Evolutionary conservation across 2,888 invertebrate species (phyloP), one percentile per base, ranked within the genome.

Genomic region (Ochropacha duplaris): DNA sequence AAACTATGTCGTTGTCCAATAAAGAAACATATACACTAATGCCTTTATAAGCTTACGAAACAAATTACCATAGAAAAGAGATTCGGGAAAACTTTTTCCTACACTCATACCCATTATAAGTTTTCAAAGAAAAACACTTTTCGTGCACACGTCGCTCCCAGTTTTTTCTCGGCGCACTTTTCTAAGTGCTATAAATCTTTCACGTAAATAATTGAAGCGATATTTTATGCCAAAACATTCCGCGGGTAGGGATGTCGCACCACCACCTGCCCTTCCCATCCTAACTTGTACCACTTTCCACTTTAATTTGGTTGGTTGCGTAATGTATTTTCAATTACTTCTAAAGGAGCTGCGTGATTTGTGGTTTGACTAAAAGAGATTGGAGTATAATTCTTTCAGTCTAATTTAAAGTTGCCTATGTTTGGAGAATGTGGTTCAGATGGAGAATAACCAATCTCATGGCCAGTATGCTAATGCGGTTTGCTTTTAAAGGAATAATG

Each of bases 151-250:
- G 92, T 90, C 88, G 86, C 90, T 86, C 81, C 81, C 85, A 83
- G 84, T 90, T 92, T 92, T 92, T 92, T 90, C 91, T 86, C 86
- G 79, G 92, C 92, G 90, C 92, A 91, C 90, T 92, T 92, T 90
- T 91, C 91, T 90, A 92, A 92, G 92, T 90, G 85, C 90, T 58
- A 92, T 92, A 92, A 92, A 92, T 92, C 92, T 92, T 81, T 86
- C 90, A 88, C 90, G 92, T 93, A 93, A 93, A 93, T 93, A 93
- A 93, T 93, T 93, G 93, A 93, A 93, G 92, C 93, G 90, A 93
- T 93, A 93, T 93, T 93, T 93, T 93, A 93, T 92, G 92, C 92
- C 92, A 90, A 92, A 92, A 91, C 92, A 92, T 92, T 91, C 90
- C 89, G 87, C 84, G 82, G 88, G 86, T 81, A 79, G 87, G 87